These are phyloP conservation scores for Leptopilina boulardi DNA, from an alignment of 1,140 invertebrate genomes.

Conservation along the genomic window DNA sequence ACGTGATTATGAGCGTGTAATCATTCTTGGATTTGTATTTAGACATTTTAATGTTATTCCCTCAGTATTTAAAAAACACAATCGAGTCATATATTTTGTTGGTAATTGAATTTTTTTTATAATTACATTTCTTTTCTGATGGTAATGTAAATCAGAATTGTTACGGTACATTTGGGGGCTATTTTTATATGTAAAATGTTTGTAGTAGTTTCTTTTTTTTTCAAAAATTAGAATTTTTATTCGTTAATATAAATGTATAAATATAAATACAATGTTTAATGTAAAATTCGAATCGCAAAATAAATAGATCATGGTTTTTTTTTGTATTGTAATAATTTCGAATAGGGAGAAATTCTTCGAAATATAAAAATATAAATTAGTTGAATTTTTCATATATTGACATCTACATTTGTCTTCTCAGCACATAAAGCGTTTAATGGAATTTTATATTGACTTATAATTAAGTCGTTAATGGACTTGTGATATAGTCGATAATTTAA, in stretches of 20 bases:
- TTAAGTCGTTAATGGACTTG: constrained; percentile 6
- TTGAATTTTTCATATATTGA: not conserved
- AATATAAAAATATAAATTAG: not conserved
- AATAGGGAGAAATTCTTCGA: not conserved
- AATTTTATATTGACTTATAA: not conserved
- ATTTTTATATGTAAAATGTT: not conserved
- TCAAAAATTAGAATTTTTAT: not conserved
- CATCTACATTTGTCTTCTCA: not conserved
- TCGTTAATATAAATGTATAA: not conserved
- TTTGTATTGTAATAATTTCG: not conserved
- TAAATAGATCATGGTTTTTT: not conserved
- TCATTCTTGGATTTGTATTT: constrained; percentile 14
- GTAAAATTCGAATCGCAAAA: too few species aligned
- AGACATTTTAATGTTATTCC: not conserved
- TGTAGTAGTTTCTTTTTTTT: too few species aligned
- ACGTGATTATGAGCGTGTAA: constrained; percentile 24
- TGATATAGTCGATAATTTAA: constrained; percentile 22
- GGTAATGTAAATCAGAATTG: too few species aligned
- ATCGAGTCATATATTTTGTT: not conserved
- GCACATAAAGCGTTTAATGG: constrained; percentile 10
- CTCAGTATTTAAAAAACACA: not conserved
- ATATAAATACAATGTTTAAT: too few species aligned
- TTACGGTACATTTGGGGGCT: not conserved
- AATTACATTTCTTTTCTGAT: too few species aligned
- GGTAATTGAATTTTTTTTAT: not conserved